These are phyloP conservation scores for Planococcus citri DNA, from an alignment of 1,140 invertebrate species.

Conservation along the genomic window DNA sequence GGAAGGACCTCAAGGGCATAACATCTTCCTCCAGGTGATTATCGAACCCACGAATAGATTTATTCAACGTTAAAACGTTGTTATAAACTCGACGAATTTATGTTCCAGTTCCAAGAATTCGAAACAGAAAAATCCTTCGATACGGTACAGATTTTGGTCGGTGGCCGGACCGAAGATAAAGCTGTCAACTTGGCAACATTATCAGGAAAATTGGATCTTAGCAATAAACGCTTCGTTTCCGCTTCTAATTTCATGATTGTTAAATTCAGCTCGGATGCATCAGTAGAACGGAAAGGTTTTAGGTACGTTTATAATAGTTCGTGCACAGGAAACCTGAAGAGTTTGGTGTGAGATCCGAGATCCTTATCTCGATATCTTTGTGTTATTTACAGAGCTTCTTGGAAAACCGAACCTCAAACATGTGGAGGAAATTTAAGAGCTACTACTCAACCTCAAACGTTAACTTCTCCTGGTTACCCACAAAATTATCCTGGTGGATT, in stretches of 20 bases:
- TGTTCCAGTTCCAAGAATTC: slow-evolving; percentile 82
- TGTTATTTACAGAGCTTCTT: slow-evolving; percentile 53
- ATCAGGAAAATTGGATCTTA: slow-evolving; percentile 74
- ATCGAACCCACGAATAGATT: neutral
- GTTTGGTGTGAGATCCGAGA: no score
- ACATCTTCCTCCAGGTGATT: slow-evolving; percentile 65
- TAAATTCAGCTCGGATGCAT: slow-evolving; percentile 86
- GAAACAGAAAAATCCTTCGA: slow-evolving; percentile 94
- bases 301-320: slow-evolving; percentile 34
- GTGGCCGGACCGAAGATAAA: slow-evolving; percentile 87
- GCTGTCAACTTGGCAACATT: slow-evolving; percentile 80
- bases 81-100: slow-evolving; percentile 1
- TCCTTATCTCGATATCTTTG: no score
- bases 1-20: slow-evolving; percentile 89
- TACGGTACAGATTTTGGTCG: slow-evolving; percentile 87
- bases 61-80: neutral
- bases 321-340: no score
- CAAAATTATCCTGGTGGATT: slow-evolving; percentile 83
- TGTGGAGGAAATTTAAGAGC: slow-evolving; percentile 74
- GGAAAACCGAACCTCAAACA: slow-evolving; percentile 83
- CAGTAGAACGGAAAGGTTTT: slow-evolving; percentile 88
- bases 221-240: slow-evolving; percentile 73
- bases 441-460: slow-evolving; percentile 63
- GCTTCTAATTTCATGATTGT: slow-evolving; percentile 97
- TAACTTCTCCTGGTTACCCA: slow-evolving; percentile 83